Evolutionary conservation across 2,113 vertebrate genomes (phyloP).

Genomic region (Myrmophylax atrothorax): DNA sequence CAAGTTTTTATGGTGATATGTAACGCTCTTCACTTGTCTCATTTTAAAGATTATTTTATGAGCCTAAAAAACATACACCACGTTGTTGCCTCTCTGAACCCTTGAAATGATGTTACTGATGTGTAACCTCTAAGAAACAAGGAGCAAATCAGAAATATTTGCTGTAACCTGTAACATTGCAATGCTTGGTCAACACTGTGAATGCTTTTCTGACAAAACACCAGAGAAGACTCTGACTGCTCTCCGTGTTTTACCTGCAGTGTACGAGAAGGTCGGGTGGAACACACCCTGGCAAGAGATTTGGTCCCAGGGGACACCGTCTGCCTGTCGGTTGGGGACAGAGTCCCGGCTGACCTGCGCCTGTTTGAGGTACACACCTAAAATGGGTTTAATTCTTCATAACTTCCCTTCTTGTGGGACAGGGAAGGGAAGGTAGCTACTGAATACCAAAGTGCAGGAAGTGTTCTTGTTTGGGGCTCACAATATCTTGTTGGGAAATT

Average conservation of each 20-base stretch:
- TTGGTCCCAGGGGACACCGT: constrained; percentile 97
- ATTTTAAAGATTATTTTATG: background rate
- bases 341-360: constrained; percentile 94
- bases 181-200: rapidly evolving
- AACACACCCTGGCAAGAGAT: constrained; percentile 91
- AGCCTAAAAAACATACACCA: background rate
- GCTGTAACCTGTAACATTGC: background rate
- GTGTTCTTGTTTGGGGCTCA: background rate
- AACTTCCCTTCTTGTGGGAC: background rate
- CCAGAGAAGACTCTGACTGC: background rate
- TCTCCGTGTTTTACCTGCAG: constrained; percentile 58
- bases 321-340: constrained; percentile 92
- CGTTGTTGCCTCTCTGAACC: background rate
- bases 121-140: background rate
- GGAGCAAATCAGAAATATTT: background rate
- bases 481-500: background rate
- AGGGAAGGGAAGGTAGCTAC: background rate
- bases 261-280: constrained; percentile 87
- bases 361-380: constrained; percentile 86
- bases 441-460: background rate
- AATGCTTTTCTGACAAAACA: background rate
- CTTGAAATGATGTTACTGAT: background rate
- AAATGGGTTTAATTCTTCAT: background rate
- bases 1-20: background rate
- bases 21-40: background rate